phyloP scores from a whole-genome alignment of 2,888 invertebrate genomes.

The Scaptomyza caliginosa region DNA sequence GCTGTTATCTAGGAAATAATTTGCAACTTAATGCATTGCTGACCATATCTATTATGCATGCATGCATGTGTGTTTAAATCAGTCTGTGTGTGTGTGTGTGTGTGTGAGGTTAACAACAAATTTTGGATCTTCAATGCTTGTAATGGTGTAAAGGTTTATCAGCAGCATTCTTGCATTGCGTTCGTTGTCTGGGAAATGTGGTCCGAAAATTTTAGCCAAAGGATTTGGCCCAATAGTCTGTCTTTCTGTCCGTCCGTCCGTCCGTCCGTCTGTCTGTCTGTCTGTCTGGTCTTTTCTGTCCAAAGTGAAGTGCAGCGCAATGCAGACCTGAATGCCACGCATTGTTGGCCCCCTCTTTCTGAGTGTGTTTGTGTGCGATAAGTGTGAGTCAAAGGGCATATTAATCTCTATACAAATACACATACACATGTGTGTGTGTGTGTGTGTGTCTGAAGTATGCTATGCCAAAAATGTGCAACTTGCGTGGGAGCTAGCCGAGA shows the following conservation, averaged over 20 bases:
- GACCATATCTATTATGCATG: neutral
- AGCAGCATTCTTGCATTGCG: constrained; percentile 18
- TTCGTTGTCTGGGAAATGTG: constrained; percentile 4
- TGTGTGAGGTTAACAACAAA: neutral
- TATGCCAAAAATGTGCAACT: constrained; percentile 60
- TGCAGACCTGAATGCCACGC: constrained; percentile 40
- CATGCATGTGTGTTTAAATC: neutral
- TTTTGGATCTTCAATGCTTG: constrained; percentile 14
- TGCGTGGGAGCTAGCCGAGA: constrained; percentile 25
- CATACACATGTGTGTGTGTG: constrained; percentile 1
- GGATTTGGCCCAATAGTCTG: constrained; percentile 2
- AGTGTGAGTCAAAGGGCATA: constrained; percentile 21
- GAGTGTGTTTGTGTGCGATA: constrained; percentile 2
- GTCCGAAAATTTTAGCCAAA: constrained; percentile 26
- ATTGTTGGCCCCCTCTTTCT: constrained; percentile 24
- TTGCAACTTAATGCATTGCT: neutral
- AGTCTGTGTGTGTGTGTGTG: neutral
- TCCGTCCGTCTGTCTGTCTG: neutral
- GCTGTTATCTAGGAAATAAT: neutral
- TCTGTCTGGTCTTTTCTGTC: neutral
- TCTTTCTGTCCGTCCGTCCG: neutral
- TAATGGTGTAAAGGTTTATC: constrained; percentile 6
- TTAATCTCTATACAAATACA: neutral
- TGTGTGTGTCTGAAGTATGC: constrained; percentile 27
- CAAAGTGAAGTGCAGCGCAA: constrained; percentile 40